Percentiles rank a stretch among this genome's conserved stretches.
Evolutionary conservation across 2,888 invertebrate genomes (phyloP).

Genomic region (Drosophila anomelani): DNA sequence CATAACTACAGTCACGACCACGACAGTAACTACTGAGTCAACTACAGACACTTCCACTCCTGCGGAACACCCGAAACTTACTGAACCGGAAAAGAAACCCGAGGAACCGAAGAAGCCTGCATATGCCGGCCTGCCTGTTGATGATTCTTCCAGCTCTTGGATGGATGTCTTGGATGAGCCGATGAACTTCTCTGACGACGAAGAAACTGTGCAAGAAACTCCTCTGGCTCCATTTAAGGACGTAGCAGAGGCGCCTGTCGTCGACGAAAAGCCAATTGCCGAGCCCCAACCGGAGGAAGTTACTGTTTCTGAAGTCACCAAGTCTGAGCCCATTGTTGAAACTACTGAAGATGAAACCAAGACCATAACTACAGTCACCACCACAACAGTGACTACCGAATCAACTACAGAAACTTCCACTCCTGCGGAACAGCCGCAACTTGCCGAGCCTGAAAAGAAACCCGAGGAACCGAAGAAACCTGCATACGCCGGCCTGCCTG

Average conservation of each 20-base stretch:
- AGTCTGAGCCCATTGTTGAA: conserved; percentile 8
- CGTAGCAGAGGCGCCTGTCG: neutral
- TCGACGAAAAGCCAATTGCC: conserved; percentile 11
- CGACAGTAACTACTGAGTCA: neutral
- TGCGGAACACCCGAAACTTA: conserved; percentile 17
- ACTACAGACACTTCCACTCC: neutral
- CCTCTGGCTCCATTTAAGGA: neutral
- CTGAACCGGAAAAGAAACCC: conserved; percentile 9
- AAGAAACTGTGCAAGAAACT: neutral
- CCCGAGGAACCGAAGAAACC: conserved; percentile 53
- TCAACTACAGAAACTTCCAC: neutral
- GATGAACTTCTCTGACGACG: conserved; percentile 65
- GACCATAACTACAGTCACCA: conserved; percentile 20
- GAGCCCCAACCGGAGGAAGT: neutral
- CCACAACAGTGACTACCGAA: neutral
- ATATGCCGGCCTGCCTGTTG: conserved; percentile 76
- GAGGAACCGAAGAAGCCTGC: conserved; percentile 58
- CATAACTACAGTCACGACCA: conserved; percentile 21
- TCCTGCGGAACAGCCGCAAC: conserved; percentile 16
- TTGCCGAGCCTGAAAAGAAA: conserved; percentile 6
- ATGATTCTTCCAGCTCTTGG: conserved; percentile 60
- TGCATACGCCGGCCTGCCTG: conserved; percentile 75
- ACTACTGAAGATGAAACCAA: conserved; percentile 6
- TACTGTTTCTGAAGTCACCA: neutral
- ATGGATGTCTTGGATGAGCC: conserved; percentile 83